Conservation (phyloP, 2,797 vertebrate genomes). For the Gallinago stenura region DNA sequence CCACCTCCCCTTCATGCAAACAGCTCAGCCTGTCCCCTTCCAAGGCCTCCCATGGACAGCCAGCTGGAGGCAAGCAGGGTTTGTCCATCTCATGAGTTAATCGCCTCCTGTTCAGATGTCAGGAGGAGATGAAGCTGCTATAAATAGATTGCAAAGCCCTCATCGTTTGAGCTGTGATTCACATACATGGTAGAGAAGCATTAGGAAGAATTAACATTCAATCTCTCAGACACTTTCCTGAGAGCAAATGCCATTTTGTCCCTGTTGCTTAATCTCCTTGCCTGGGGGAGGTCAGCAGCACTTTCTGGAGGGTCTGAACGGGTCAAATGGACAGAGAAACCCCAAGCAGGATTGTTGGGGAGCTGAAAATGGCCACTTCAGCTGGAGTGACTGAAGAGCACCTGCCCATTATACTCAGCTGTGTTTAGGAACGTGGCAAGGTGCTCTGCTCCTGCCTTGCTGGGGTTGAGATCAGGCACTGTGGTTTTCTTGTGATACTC, state of each 20-base stretch:
- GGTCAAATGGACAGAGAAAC: not conserved
- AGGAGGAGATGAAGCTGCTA: constrained; percentile 62
- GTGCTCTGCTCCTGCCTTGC: not conserved
- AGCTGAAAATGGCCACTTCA: not conserved
- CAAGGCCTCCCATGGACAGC: not conserved
- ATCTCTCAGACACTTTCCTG: constrained; percentile 32
- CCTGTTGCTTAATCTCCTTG: constrained; percentile 16
- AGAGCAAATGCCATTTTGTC: not conserved
- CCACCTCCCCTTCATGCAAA: not conserved
- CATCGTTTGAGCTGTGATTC: constrained; percentile 42
- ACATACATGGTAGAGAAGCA: constrained; percentile 48
- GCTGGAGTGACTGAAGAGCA: not conserved
- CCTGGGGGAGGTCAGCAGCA: not conserved
- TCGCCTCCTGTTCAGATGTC: constrained; percentile 30
- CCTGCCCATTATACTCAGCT: not conserved
- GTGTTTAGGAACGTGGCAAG: not conserved
- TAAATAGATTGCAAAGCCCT: constrained; percentile 59
- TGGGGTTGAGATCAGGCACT: not conserved
- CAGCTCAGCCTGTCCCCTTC: not conserved
- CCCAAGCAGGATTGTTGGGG: not conserved
- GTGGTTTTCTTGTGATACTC: not conserved
- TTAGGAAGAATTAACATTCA: constrained; percentile 72
- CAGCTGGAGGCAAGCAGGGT: not conserved
- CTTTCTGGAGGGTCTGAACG: not conserved
- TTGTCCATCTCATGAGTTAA: constrained; percentile 7